These are phyloP conservation scores for Zosterops japonicus DNA, from an alignment of 2,113 vertebrate genomes.

Conservation along the genomic window DNA sequence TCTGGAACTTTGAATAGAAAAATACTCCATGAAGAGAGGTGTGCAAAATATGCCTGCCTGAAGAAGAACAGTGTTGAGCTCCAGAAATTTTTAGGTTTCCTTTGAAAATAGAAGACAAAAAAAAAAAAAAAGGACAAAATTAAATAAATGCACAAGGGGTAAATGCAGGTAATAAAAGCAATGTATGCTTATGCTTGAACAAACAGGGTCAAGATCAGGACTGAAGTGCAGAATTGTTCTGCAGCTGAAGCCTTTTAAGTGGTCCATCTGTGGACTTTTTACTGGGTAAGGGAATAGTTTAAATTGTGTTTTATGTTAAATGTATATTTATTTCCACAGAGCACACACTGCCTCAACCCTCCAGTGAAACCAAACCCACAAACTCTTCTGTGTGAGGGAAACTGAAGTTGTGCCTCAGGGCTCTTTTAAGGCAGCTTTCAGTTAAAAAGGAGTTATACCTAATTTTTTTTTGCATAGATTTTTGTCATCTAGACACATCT, in stretches of 20 bases:
- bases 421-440: neutral
- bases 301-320: neutral
- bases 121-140: neutral
- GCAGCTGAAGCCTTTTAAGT: neutral
- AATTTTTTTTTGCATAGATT: neutral
- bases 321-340: neutral
- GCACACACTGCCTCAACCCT: neutral
- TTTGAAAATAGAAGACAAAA: neutral
- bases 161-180: neutral
- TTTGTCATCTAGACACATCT: neutral
- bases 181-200: neutral
- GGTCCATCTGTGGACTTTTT: neutral
- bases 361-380: neutral
- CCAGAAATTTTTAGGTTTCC: neutral
- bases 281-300: neutral
- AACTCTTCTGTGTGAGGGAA: neutral
- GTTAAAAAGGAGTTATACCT: neutral
- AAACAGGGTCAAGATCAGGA: neutral
- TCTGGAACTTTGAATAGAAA: neutral
- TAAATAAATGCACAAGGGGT: neutral
- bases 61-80: neutral
- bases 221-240: accelerated
- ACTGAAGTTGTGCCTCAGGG: neutral
- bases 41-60: neutral
- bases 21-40: accelerated